A percentile compares a stretch with the other conserved stretches of the same genome.
Evolutionary conservation across 2,888 invertebrate genomes (phyloP).

Genomic region (Muscina levida): DNA sequence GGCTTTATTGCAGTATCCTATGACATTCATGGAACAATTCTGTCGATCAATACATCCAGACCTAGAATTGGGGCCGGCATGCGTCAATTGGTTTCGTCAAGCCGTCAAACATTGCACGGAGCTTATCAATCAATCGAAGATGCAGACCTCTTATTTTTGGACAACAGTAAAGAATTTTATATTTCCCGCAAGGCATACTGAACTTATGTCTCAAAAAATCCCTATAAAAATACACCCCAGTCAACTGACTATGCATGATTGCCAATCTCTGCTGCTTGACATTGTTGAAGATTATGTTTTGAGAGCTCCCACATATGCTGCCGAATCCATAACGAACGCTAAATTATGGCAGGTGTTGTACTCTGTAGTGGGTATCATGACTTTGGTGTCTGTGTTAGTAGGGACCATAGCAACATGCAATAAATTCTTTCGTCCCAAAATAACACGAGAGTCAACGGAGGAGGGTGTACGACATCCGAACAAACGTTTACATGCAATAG

Average conservation of each 20-base stretch:
- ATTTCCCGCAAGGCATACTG: conserved; percentile 67
- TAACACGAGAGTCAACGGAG: conserved; percentile 32
- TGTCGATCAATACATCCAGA: conserved; percentile 65
- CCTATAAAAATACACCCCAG: conserved; percentile 68
- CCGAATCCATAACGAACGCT: conserved; percentile 63
- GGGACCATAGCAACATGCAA: conserved; percentile 52
- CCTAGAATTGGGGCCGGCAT: conserved; percentile 61
- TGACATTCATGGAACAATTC: conserved; percentile 67
- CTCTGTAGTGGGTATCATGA: conserved; percentile 61
- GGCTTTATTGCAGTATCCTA: conserved; percentile 46
- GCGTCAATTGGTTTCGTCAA: conserved; percentile 69
- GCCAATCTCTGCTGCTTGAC: conserved; percentile 67
- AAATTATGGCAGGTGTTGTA: conserved; percentile 68
- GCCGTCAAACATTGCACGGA: conserved; percentile 68
- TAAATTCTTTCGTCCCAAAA: conserved; percentile 39
- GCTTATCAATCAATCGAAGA: conserved; percentile 41
- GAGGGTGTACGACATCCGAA: conserved; percentile 44
- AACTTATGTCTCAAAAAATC: conserved; percentile 64
- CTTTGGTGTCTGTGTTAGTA: conserved; percentile 46
- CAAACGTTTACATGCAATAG: conserved; percentile 53
- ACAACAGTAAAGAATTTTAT: conserved; percentile 67
- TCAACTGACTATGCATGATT: conserved; percentile 64
- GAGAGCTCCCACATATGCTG: conserved; percentile 67
- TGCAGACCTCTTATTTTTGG: conserved; percentile 66
- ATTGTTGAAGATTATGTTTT: conserved; percentile 68